These are phyloP conservation scores for Elanoides forficatus DNA, from an alignment of 2,113 vertebrate genomes.

Conservation along the genomic window DNA sequence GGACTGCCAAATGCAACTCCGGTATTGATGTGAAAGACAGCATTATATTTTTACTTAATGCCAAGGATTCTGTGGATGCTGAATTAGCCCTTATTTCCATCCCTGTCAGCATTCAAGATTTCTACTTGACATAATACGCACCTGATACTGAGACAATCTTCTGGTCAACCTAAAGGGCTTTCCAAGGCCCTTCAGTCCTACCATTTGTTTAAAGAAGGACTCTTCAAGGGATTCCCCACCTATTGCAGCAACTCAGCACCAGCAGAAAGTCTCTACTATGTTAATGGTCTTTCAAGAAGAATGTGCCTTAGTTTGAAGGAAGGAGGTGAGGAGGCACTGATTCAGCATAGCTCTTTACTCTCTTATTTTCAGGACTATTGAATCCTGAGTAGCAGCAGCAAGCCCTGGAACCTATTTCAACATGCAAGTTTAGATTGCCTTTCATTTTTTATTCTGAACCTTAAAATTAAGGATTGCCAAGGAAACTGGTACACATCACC, in stretches of 20 bases:
- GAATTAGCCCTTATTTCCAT: not conserved
- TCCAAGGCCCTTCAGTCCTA: not conserved
- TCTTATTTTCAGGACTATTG: not conserved
- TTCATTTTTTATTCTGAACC: not conserved
- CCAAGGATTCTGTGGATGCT: not conserved
- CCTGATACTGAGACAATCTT: not conserved
- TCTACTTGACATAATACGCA: not conserved
- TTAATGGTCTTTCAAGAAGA: not conserved
- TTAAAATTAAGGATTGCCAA: not conserved
- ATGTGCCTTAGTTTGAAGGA: not conserved
- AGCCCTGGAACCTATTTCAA: not conserved
- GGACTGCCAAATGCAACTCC: not conserved
- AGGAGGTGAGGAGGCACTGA: not conserved
- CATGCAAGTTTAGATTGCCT: not conserved
- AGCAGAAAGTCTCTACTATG: rapidly evolving
- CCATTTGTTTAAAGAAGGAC: not conserved
- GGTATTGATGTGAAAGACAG: not conserved
- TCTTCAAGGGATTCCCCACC: not conserved
- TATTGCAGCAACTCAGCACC: not conserved
- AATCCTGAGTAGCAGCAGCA: not conserved
- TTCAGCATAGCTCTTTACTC: not conserved
- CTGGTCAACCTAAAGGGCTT: not conserved
- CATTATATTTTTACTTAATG: not conserved
- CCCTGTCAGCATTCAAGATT: not conserved
- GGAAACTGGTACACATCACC: not conserved